Percentiles rank a stretch among this genome's conserved stretches.
Evolutionary conservation across 2,797 vertebrate genomes (phyloP).

Genomic region (Hozukius guyotensis): DNA sequence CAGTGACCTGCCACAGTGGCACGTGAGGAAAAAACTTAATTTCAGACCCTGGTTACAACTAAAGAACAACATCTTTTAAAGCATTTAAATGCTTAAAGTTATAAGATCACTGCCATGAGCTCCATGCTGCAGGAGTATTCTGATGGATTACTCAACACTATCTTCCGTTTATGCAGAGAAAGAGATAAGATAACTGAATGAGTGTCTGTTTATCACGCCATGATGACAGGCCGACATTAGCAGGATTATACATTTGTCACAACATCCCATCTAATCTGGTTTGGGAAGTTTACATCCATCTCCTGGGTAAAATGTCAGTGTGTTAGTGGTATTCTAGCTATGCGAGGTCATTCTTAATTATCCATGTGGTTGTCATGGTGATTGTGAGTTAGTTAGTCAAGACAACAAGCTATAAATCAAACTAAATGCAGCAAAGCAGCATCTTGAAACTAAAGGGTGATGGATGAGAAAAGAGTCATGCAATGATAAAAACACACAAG

Average conservation of each 20-base stretch:
- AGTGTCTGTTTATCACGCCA: conserved; percentile 24
- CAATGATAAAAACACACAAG: conserved; percentile 29
- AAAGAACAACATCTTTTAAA: background rate
- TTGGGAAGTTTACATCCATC: conserved; percentile 7
- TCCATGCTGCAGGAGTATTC: background rate
- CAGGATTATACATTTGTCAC: conserved; percentile 47
- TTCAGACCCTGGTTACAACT: background rate
- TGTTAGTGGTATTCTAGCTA: background rate
- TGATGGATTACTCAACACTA: conserved; percentile 3
- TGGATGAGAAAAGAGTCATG: conserved; percentile 51
- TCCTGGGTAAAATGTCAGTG: background rate
- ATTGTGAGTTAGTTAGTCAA: conserved; percentile 48
- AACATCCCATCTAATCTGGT: conserved; percentile 32
- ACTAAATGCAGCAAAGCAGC: conserved; percentile 24
- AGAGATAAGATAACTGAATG: conserved; percentile 13
- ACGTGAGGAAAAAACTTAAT: no score
- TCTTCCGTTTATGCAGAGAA: conserved; percentile 5
- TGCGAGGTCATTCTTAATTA: background rate
- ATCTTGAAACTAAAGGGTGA: conserved; percentile 14
- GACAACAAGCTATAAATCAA: conserved; percentile 14
- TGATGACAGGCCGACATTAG: conserved; percentile 12
- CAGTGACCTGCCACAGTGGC: no score
- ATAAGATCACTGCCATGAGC: background rate
- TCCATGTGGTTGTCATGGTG: background rate
- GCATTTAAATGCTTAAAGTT: background rate